These are phyloP conservation scores for Maccullochella peelii DNA, from an alignment of 2,113 vertebrate species.

Conservation along the genomic window DNA sequence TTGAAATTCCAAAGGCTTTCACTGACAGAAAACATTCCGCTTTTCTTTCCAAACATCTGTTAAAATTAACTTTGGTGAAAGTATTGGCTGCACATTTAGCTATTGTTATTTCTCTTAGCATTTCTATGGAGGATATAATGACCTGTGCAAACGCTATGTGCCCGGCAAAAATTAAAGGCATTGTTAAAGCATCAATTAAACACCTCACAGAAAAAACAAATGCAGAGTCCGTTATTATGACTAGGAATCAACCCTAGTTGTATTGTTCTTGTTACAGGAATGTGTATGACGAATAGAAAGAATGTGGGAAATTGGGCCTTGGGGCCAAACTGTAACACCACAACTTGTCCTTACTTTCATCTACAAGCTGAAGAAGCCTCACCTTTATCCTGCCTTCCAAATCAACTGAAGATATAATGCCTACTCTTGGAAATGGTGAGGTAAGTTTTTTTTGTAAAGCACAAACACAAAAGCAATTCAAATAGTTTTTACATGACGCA, in stretches of 20 bases:
- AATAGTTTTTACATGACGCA: neutral
- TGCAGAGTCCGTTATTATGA: neutral
- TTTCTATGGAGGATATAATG: slow-evolving; percentile 46
- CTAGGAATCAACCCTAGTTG: neutral
- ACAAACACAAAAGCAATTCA: slow-evolving; percentile 3
- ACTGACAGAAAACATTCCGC: slow-evolving; percentile 43
- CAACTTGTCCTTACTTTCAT: neutral
- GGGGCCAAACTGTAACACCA: slow-evolving; percentile 31
- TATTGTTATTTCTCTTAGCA: slow-evolving; percentile 54
- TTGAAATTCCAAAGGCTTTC: slow-evolving; percentile 67
- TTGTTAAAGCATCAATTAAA: slow-evolving; percentile 59
- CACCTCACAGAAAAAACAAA: slow-evolving; percentile 23
- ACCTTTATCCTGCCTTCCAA: slow-evolving; percentile 7
- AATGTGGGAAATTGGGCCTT: slow-evolving; percentile 5
- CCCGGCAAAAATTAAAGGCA: slow-evolving; percentile 20
- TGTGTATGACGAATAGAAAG: neutral
- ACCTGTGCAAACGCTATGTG: slow-evolving; percentile 30
- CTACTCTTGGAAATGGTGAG: neutral
- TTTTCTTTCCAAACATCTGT: slow-evolving; percentile 65
- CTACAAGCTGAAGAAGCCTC: neutral
- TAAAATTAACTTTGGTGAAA: slow-evolving; percentile 68
- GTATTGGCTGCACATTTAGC: slow-evolving; percentile 48
- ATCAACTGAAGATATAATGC: neutral
- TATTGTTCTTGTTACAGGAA: slow-evolving; percentile 13
- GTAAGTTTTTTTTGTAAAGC: neutral